Conservation (phyloP, 1,140 invertebrate species). For the Cyclina sinensis region DNA sequence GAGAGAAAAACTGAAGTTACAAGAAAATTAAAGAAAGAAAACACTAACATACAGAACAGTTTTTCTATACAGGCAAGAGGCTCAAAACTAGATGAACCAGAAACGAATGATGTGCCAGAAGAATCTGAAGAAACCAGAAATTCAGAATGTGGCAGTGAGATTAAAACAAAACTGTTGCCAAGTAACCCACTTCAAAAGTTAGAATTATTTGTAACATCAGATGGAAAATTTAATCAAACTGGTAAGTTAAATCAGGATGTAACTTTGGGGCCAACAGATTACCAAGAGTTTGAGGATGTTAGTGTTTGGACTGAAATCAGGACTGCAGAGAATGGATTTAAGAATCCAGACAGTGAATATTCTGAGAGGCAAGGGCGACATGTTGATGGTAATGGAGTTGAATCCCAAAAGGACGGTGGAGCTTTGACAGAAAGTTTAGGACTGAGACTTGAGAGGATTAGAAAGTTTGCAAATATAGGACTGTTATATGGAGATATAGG, state of each 20-base stretch:
- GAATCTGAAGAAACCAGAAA: not conserved
- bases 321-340: no score
- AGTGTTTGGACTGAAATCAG: no score
- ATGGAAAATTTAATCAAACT: not conserved
- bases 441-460: not conserved
- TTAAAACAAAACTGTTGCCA: not conserved
- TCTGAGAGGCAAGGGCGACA: not conserved
- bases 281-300: no score
- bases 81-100: not conserved
- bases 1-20: not conserved
- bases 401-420: not conserved
- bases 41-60: not conserved
- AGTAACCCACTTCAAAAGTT: not conserved
- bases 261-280: no score
- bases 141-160: not conserved
- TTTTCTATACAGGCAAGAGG: not conserved
- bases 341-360: not conserved
- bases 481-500: no score
- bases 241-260: no score
- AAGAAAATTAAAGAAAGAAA: not conserved
- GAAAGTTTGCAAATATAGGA: constrained; percentile 12
- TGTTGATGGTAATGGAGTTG: not conserved
- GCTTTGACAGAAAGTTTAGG: not conserved
- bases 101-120: not conserved
- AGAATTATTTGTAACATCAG: constrained; percentile 6